Percentiles rank a stretch among this genome's conserved stretches.
These are phyloP conservation scores for Setophaga petechia DNA, from an alignment of 2,113 vertebrate genomes.

Conservation along the genomic window DNA sequence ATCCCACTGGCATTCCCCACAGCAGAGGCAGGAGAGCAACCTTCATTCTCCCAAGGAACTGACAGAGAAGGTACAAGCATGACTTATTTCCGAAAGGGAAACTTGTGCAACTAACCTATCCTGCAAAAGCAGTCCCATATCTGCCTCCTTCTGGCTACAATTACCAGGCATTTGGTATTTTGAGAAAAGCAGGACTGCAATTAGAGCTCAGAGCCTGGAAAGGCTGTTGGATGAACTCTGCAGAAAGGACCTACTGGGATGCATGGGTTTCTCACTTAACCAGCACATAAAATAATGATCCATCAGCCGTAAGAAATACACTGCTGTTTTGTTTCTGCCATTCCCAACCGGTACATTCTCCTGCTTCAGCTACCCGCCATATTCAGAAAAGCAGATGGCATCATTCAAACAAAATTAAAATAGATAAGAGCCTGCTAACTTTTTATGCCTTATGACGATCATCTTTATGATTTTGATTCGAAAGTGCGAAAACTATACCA, in stretches of 20 bases:
- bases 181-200: not conserved
- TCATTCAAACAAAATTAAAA: conserved; percentile 50
- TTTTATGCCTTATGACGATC: conserved; percentile 13
- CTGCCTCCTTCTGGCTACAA: not conserved
- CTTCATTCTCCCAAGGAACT: not conserved
- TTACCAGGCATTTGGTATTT: not conserved
- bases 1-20: not conserved
- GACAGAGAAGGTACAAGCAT: not conserved
- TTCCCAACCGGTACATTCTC: conserved; percentile 6
- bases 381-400: conserved; percentile 51
- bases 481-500: not conserved
- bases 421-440: conserved; percentile 21
- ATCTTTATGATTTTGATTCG: not conserved
- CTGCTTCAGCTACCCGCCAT: not conserved
- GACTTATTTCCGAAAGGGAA: not conserved
- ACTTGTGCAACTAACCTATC: not conserved
- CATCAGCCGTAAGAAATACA: not conserved
- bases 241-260: not conserved
- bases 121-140: not conserved
- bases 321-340: not conserved
- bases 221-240: not conserved
- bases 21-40: not conserved
- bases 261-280: not conserved
- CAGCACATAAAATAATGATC: not conserved
- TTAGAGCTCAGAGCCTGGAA: not conserved